Conservation (phyloP, 1,140 invertebrate species). For the Arctopsyche grandis region DNA sequence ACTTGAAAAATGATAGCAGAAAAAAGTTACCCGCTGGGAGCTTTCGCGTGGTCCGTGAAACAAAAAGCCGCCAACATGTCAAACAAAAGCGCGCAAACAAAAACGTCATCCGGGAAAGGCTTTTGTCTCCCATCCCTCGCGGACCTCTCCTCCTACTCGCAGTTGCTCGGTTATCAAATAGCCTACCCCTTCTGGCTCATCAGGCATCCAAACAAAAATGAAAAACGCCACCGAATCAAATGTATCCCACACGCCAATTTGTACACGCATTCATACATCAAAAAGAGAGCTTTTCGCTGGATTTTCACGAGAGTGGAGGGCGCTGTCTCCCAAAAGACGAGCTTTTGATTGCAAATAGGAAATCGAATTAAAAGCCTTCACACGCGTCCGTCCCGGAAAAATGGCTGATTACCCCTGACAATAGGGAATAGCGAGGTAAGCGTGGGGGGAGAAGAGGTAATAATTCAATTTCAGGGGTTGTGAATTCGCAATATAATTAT, state of each 20-base stretch:
- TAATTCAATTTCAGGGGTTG: conserved; percentile 52
- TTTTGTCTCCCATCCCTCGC: conserved; percentile 13
- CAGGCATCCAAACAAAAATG: conserved; percentile 39
- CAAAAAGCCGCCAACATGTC: conserved; percentile 34
- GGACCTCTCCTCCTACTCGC: not conserved
- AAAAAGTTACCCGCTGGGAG: conserved; percentile 17
- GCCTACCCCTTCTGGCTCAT: conserved; percentile 45
- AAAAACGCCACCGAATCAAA: conserved; percentile 37
- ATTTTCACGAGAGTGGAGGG: not conserved
- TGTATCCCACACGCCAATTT: not conserved
- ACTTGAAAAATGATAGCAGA: conserved; percentile 10
- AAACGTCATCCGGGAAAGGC: conserved; percentile 31
- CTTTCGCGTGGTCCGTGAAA: conserved; percentile 23
- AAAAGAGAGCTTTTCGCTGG: not conserved
- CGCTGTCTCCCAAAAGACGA: conserved; percentile 41
- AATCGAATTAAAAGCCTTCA: conserved; percentile 50
- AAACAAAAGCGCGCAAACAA: conserved; percentile 38
- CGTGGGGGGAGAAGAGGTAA: conserved; percentile 30
- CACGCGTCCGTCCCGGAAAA: conserved; percentile 38
- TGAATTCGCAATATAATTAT: conserved; percentile 50
- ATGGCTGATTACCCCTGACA: conserved; percentile 43
- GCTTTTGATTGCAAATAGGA: conserved; percentile 47
- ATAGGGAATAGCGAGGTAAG: conserved; percentile 25
- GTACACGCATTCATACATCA: not conserved
- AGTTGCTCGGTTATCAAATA: conserved; percentile 29